Conservation (phyloP, 2,888 invertebrate genomes). For the Notodonta ziczac region DNA sequence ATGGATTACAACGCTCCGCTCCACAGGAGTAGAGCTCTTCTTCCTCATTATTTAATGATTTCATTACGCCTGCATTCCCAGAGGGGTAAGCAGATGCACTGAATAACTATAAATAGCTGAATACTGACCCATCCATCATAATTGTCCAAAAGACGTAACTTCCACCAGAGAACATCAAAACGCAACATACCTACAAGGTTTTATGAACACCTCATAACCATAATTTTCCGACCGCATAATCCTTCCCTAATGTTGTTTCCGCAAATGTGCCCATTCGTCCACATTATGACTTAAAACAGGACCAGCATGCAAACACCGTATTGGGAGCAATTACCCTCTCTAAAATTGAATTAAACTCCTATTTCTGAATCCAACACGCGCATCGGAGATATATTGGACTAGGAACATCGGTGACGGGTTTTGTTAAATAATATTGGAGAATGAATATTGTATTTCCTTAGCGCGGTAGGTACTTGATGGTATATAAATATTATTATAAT, state of each 20-base stretch:
- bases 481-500: too few species aligned
- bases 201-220: too few species aligned
- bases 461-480: too few species aligned
- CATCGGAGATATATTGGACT: background rate
- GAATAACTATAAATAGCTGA: too few species aligned
- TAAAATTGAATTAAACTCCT: background rate
- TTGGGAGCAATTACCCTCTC: background rate
- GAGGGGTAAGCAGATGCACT: too few species aligned
- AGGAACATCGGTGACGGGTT: background rate
- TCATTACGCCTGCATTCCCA: too few species aligned
- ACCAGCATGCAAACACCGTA: background rate
- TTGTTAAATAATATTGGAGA: background rate
- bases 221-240: too few species aligned
- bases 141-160: too few species aligned
- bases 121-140: too few species aligned
- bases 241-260: background rate
- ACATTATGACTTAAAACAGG: background rate
- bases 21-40: background rate
- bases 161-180: too few species aligned
- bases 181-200: too few species aligned
- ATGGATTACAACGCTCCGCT: constrained; percentile 1
- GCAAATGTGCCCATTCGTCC: background rate
- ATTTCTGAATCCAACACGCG: background rate
- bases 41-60: background rate
- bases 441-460: too few species aligned